Evolutionary conservation across 2,797 vertebrate species (phyloP), one percentile per base, ranked within the genome.

Genomic region (Jordanella pulchra): DNA sequence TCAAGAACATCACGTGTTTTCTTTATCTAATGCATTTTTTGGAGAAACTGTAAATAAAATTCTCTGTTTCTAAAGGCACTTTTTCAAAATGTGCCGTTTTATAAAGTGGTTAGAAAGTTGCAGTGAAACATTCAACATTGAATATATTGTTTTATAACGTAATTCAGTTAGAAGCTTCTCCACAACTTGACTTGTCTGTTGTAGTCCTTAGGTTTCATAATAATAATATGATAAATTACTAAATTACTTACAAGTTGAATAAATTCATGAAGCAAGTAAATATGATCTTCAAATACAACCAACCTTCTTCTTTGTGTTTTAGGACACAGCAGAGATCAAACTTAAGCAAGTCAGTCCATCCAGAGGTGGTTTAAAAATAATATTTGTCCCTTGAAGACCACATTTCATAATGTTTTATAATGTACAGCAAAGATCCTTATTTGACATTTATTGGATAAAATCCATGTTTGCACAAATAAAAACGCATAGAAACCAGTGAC

Each of bases 321-420:
- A 39, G 73, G 77, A 78, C 84, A 80, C 67, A 69, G 63, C 45
- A 81, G 68, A 55, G 81, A 45, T 45, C 6, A 39, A 27, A 44
- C 81, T 84, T 21, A 75, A 75, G 86, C 67, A 74, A 80, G 84
- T 84, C 80, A 88, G 83, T 69, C 60, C 68, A 56, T 58, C 73
- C 32, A 72, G 71, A 75, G 84, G 76, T 83, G 82, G 65, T 66
- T 79, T 69, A 73, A 86, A 63, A 77, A 65, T 48, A 79, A 83
- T 69, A 63, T 74, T 76, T 81, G 70, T 86, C 79, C 77, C 68
- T 67, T 0, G 21, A 79, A 67, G 58, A 72, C 18, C 39, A 53
- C 27, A 47, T 45, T 60, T 23, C 4, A 28, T 0, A 65, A 55
- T 60, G 51, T 64, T n/a, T n/a, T n/a, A n/a, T n/a, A 42, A 55